Evolutionary conservation across 2,888 invertebrate species (phyloP), one percentile per base, ranked within the genome.

Genomic region (Fabriciana adippe): DNA sequence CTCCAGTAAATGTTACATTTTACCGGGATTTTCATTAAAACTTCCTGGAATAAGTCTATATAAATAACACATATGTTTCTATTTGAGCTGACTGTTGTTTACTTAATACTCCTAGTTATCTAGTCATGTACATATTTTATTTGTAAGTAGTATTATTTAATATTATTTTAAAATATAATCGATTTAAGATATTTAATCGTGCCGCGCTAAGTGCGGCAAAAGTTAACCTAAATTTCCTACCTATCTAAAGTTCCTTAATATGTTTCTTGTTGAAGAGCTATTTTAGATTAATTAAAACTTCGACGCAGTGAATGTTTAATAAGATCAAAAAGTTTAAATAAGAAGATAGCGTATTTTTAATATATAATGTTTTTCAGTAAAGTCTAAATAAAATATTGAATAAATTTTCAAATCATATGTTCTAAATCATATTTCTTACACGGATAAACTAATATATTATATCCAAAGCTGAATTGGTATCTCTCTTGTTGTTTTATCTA

Each of bases 241-340:
- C 62, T 66, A 50, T 16, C 35, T 35, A 11, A 35, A 35, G 35
- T 50, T 16, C 50, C n/a, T 68, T 65, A 55, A 55, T 56, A 31
- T 65, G 65, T 68, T 68, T 55, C 62, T 41, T 47, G 61, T 61
- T 26, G 53, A 56, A 64, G 71, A 57, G 64, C 62, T 69, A 64
- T 68, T 51, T 71, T 68, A 73, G 71, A 71, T 73, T 71, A 71
- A 73, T 73, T 71, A 71, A 69, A 71, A 72, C 71, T 73, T 66
- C 71, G 64, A 56, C 66, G 31, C 47, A 50, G 64, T 55, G 35
- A 35, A 35, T 35, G 35, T 35, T 35, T 35, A 35, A 35, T 11
- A 11, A 35, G 35, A 35, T 35, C 35, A 8, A 11, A 4, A 26
- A 35, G 35, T 35, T 35, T 35, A 35, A 35, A 35, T 35, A 35